Base-by-base conservation (phyloP, 2,797 vertebrate species). In the Tachyglossus aculeatus region DNA sequence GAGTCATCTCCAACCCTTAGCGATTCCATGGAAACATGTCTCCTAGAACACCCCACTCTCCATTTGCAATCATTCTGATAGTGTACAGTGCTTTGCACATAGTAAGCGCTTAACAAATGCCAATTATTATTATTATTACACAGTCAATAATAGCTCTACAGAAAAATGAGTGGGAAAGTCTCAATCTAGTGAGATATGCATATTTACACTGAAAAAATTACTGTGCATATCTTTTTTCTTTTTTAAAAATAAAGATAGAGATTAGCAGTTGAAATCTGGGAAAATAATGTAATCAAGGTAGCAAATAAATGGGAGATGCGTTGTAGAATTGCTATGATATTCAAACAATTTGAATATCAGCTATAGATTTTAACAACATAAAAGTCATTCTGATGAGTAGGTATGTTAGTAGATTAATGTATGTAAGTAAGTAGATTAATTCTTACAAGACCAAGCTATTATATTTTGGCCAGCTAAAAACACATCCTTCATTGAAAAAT, bases 201-300 rank as follows among this genome's bases (percentile, higher is more conserved):
- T 44, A 73, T 65, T 77, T 67, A 73, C n/a, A 70, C 21, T 29
- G 78, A 51, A 77, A 78, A 77, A 72, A 40, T 79, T 81, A 81
- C 50, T 50, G 27, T 36, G 41, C 5, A 65, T 10, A 36, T 68
- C 51, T 21, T 74, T 31, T 61, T 71, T 76, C 60, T 67, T 61
- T 43, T 50, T 77, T n/a, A 56, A 43, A 67, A 38, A 81, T 60
- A 67, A 67, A 67, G 54, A 67, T 37, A 18, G 22, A 43, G 41
- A 39, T 24, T 70, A 53, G 62, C 70, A 82, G 69, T 34, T 78
- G 40, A 75, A 84, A 82, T 57, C 71, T 50, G 79, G 72, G n/a
- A 22, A 60, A 83, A 24, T 3, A 51, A 38, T 77, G 29, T 54
- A 82, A 78, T 10, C 50, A 81, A 70, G 54, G 71, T 50, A 59